These are phyloP conservation scores for Lissocephala sabroskyi DNA, from an alignment of 2,888 invertebrate genomes.

Conservation along the genomic window DNA sequence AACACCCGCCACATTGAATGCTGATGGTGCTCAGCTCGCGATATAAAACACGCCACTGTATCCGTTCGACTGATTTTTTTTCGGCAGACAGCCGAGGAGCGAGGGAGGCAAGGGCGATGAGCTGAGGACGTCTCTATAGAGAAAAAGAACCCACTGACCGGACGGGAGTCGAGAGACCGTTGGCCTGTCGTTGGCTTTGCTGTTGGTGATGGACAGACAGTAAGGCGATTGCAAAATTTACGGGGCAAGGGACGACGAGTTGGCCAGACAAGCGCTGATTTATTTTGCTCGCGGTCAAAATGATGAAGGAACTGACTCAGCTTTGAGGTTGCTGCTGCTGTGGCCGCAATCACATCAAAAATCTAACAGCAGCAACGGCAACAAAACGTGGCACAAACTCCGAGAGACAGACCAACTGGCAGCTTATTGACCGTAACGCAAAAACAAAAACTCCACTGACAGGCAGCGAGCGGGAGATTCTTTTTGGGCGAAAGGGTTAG, in stretches of 20 bases:
- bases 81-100: no score
- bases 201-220: no score
- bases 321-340: not conserved
- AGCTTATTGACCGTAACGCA: slow-evolving; percentile 4
- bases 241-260: no score
- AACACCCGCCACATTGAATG: slow-evolving; percentile 31
- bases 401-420: not conserved
- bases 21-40: slow-evolving; percentile 40
- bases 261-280: slow-evolving; percentile 57
- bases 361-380: slow-evolving; percentile 37
- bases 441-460: not conserved
- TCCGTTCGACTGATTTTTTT: not conserved
- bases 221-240: slow-evolving; percentile 6
- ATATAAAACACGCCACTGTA: slow-evolving; percentile 52
- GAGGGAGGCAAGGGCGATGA: slow-evolving; percentile 1
- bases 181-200: no score
- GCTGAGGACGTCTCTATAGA: slow-evolving; percentile 23
- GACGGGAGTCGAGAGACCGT: not conserved
- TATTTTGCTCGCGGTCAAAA: slow-evolving; percentile 58
- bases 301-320: slow-evolving; percentile 51
- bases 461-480: no score
- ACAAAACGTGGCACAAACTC: slow-evolving; percentile 7
- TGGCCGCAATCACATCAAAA: slow-evolving; percentile 32
- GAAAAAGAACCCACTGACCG: not conserved
- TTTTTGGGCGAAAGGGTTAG: no score